Evolutionary conservation across 2,888 invertebrate genomes (phyloP).

Genomic region (Oxycera nigricornis): DNA sequence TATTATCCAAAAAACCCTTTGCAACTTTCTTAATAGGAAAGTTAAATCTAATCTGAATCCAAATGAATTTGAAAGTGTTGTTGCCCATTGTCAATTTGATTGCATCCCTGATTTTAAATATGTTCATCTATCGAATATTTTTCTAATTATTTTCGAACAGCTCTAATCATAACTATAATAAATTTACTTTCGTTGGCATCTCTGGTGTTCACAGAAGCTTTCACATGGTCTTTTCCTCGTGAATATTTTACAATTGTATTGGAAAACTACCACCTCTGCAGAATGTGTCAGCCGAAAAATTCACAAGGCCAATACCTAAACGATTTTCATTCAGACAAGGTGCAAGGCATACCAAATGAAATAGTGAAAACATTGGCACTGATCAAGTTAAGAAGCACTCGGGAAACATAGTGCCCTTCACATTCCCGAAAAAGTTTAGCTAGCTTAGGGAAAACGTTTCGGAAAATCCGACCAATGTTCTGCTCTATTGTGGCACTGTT

Average conservation of each 20-base stretch:
- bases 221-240: neutral
- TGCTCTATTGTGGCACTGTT: neutral
- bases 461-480: neutral
- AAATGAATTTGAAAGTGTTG: too few relatives aligned
- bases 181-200: too few relatives aligned
- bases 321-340: neutral
- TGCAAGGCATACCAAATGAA: neutral
- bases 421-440: neutral
- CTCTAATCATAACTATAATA: too few relatives aligned
- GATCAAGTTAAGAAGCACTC: neutral
- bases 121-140: too few relatives aligned
- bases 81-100: too few relatives aligned
- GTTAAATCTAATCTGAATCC: too few relatives aligned
- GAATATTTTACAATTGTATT: conserved; percentile 4
- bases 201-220: neutral
- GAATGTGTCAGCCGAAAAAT: neutral
- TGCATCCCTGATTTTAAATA: too few relatives aligned
- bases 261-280: neutral
- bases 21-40: too few relatives aligned
- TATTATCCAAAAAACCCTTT: too few relatives aligned
- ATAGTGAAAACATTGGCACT: neutral
- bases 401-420: neutral
- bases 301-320: neutral
- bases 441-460: neutral
- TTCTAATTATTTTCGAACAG: too few relatives aligned